These are phyloP conservation scores for Eptatretus atami DNA, from an alignment of 2,797 vertebrate genomes.

Conservation along the genomic window DNA sequence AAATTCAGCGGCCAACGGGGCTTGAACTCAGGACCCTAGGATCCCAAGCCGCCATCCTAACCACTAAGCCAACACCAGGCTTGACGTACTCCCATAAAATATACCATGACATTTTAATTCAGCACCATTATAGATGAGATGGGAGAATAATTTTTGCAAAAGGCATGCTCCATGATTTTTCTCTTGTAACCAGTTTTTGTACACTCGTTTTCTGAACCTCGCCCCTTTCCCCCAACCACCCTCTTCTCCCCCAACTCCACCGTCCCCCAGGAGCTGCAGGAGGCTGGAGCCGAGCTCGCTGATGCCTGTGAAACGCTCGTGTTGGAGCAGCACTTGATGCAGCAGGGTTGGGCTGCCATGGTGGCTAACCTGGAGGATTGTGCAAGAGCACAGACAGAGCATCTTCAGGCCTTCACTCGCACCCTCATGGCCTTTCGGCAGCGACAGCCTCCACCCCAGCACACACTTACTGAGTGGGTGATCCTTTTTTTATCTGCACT, in stretches of 20 bases:
- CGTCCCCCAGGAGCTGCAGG: conserved; percentile 64
- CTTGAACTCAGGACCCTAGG: no score
- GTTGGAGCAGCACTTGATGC: conserved; percentile 90
- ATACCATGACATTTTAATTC: no score
- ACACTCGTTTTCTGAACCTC: neutral
- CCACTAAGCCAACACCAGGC: no score
- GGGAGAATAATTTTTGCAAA: no score
- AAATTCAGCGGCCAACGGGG: no score
- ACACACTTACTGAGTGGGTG: neutral
- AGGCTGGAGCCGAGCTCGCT: conserved; percentile 93
- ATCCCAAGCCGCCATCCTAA: no score
- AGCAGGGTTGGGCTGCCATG: conserved; percentile 97
- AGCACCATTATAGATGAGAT: no score
- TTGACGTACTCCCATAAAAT: no score
- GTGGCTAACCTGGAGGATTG: conserved; percentile 98
- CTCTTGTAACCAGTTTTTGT: neutral
- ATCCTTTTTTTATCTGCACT: no score
- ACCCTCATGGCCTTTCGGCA: neutral
- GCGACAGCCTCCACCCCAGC: no score
- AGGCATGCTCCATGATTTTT: neutral
- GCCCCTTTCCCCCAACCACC: neutral
- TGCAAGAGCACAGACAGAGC: conserved; percentile 14
- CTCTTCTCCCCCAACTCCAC: neutral
- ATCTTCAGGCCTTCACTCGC: neutral
- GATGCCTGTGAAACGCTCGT: conserved; percentile 91